A percentile compares a stretch with the other conserved stretches of the same genome.
Conservation (phyloP, 2,888 invertebrate genomes). For the Callosobruchus maculatus region DNA sequence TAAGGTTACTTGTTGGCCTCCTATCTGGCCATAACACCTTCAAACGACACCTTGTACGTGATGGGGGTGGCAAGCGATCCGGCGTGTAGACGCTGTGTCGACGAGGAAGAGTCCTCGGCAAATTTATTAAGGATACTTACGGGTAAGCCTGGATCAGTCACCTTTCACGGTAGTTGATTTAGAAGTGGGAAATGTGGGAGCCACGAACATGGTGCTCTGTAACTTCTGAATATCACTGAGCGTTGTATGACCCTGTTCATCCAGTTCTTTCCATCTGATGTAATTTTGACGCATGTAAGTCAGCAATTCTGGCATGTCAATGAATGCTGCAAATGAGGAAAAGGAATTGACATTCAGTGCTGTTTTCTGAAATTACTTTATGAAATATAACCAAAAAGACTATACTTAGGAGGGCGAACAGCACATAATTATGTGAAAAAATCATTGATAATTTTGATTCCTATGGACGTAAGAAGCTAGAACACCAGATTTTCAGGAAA, state of each 20-base stretch:
- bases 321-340: conserved; percentile 65
- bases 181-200: conserved; percentile 27
- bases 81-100: too few relatives aligned
- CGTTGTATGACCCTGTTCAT: conserved; percentile 72
- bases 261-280: conserved; percentile 84
- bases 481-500: too few relatives aligned
- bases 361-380: neutral
- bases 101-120: too few relatives aligned
- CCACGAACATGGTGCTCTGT: conserved; percentile 37
- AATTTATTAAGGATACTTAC: conserved; percentile 26
- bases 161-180: conserved; percentile 13
- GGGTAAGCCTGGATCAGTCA: conserved; percentile 35
- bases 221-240: conserved; percentile 63
- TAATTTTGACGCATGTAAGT: conserved; percentile 82
- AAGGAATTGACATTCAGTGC: neutral
- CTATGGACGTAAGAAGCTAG: too few relatives aligned
- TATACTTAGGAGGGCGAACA: too few relatives aligned
- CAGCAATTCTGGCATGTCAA: conserved; percentile 89
- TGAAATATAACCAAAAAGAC: too few relatives aligned
- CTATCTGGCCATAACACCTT: too few relatives aligned
- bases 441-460: too few relatives aligned
- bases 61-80: too few relatives aligned
- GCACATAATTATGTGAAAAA: too few relatives aligned
- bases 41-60: too few relatives aligned
- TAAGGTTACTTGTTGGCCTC: too few relatives aligned